Evolutionary conservation across 2,888 invertebrate genomes (phyloP), one percentile per base, ranked within the genome.

Genomic region (Drosophila acutilabella): DNA sequence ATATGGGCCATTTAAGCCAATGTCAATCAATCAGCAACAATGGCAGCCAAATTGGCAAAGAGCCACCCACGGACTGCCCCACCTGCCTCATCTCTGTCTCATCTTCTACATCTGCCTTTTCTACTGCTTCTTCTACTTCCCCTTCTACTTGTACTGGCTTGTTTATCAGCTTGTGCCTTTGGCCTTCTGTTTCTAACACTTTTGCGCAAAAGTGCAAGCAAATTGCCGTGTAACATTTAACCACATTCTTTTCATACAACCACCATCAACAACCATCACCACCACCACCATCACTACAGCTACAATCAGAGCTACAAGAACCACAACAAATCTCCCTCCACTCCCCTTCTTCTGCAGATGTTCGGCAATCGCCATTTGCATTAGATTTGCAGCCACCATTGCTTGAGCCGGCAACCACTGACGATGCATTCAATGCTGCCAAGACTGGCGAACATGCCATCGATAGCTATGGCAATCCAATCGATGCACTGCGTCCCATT

Each of bases 401-500:
- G 74, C 59, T 84, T 54, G 88, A 86, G 74, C 41, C 79, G 52
- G 11, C 54, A 23, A 61, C 68, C 7, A 40, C 45, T 2, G 66
- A 59, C 16, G 76, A 64, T 26, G 48, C 84, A 4, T 81, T 84
- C 64, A 78, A 67, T 26, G 64, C 18, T 5, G n/a, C n/a, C 2
- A 40, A 33, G n/a, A 13, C 33, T 26, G 71, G 53, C 50, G 78
- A 67, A 20, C 71, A 78, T 56, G 78, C 91, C 61, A 57, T 90
- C 66, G 92, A 92, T 80, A 92, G 92, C 81, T 92, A 92, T 76
- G 92, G 92, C 71, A 91, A 92, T 84, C 92, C 91, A 30, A 90
- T 92, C 52, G 90, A 86, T 64, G 74, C 81, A 61, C 82, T 91
- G 64, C 82, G 89, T 67, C 91, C 92, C 13, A 90, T 91, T n/a